A percentile compares a stretch with the other conserved stretches of the same genome.
phyloP scores from a whole-genome alignment of 2,113 vertebrate species.

The Merops nubicus region DNA sequence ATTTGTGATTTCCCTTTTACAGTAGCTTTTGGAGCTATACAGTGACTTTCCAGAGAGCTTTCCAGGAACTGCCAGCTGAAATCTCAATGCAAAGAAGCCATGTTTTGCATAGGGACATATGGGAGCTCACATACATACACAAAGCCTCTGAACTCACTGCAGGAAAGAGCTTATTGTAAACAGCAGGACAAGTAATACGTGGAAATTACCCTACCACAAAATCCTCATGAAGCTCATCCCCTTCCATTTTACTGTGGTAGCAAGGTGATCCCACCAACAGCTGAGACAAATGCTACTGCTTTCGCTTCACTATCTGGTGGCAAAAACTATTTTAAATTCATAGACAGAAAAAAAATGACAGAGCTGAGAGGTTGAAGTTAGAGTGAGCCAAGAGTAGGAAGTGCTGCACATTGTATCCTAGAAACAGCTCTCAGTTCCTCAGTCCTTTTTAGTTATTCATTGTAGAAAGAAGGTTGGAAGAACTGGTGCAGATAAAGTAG shows the following conservation, averaged over 20 bases:
- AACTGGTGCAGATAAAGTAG: constrained; percentile 23
- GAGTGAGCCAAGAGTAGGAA: constrained; percentile 58
- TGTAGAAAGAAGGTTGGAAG: constrained; percentile 22
- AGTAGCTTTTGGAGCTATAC: background rate
- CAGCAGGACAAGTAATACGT: background rate
- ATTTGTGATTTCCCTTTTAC: background rate
- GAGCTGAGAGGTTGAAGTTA: constrained; percentile 50
- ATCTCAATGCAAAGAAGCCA: background rate
- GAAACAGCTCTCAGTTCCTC: constrained; percentile 48
- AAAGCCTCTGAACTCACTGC: background rate
- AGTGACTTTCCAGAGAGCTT: constrained; percentile 7
- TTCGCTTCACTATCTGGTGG: background rate
- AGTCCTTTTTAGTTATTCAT: constrained; percentile 15
- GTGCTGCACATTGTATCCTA: constrained; percentile 60
- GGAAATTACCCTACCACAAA: background rate
- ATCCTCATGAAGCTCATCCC: background rate
- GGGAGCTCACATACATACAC: background rate
- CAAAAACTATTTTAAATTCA: constrained; percentile 52
- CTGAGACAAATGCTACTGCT: background rate
- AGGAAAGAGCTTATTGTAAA: background rate
- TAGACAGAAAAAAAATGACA: constrained; percentile 46
- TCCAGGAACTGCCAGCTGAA: constrained; percentile 52
- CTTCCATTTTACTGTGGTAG: background rate
- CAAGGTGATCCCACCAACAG: constrained; percentile 18
- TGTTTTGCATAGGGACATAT: background rate